phyloP scores from a whole-genome alignment of 1,140 invertebrate species.

The Hirudo medicinalis region DNA sequence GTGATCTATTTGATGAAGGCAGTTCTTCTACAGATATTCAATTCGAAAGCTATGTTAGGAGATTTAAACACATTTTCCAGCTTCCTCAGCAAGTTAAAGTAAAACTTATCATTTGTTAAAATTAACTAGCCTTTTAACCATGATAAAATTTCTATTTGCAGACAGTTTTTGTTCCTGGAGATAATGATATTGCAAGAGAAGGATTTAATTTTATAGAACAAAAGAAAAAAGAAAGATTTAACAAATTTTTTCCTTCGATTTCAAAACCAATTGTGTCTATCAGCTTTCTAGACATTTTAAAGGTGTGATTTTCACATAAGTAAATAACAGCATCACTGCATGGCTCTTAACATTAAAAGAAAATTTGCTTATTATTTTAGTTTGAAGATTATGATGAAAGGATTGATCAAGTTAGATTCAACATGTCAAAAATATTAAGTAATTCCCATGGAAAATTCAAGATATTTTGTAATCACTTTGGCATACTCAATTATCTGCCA shows the following conservation, averaged over 20 bases:
- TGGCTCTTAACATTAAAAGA: slow-evolving; percentile 15
- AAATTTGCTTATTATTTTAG: slow-evolving; percentile 41
- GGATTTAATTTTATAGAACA: slow-evolving; percentile 55
- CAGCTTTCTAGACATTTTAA: slow-evolving; percentile 36
- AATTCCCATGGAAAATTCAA: slow-evolving; percentile 15
- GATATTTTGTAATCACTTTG: slow-evolving; percentile 14
- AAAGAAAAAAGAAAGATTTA: slow-evolving; percentile 62
- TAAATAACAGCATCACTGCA: slow-evolving; percentile 42
- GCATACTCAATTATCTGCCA: slow-evolving; percentile 2
- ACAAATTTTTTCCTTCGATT: slow-evolving; percentile 57
- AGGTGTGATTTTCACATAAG: no score
- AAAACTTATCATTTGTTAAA: background rate
- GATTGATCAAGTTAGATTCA: slow-evolving; percentile 28
- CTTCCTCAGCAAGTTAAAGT: slow-evolving; percentile 20
- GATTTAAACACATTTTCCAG: slow-evolving; percentile 35
- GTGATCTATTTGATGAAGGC: slow-evolving; percentile 84
- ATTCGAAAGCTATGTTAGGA: slow-evolving; percentile 40
- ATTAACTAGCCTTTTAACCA: slow-evolving; percentile 23
- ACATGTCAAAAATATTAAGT: slow-evolving; percentile 23
- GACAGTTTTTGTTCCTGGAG: slow-evolving; percentile 75
- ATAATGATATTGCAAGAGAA: slow-evolving; percentile 90
- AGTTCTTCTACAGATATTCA: slow-evolving; percentile 56
- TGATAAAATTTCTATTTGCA: slow-evolving; percentile 36
- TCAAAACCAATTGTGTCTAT: slow-evolving; percentile 27
- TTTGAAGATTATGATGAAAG: slow-evolving; percentile 54